Evolutionary conservation across 2,113 vertebrate genomes (phyloP), one percentile per base, ranked within the genome.

Genomic region (Hipposideros armiger): DNA sequence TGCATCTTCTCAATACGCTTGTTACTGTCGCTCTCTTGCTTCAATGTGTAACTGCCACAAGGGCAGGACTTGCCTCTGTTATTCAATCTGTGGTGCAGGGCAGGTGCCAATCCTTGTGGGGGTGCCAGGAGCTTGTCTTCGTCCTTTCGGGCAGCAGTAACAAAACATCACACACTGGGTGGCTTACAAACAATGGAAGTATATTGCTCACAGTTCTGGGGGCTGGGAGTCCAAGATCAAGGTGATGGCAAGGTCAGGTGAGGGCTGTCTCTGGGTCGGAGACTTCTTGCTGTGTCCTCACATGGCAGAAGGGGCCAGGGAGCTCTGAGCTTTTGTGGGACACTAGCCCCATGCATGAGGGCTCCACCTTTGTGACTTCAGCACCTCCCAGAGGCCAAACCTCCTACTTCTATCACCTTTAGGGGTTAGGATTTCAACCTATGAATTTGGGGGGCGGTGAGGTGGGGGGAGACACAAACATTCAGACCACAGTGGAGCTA

Each of bases 1-100:
- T 0, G 19, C 6, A 2, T 40, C 88, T 50, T 54, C 54, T 15
- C 4, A 0, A 6, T 3, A 11, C 0, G 0, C 11, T 19, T 19
- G 0, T 0, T 52, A 36, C 10, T 7, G 1, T 36, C 24, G 50
- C 45, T 56, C 32, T 50, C 36, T 17, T 3, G 8, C n/a, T 4
- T 50, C 32, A 16, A 3, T 16, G 1, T 2, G 30, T 4, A 40
- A 66, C 16, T 10, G 54, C 62, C 30, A 0, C 1, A 36, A 73
- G 14, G 8, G 40, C 47, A 24, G n/a, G 4, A 36, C 74, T 32
- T 30, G 8, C 6, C 30, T 50, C 3, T 7, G 7, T 58, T 8
- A 20, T 8, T 58, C 17, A 26, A 54, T 11, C 80, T 5, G 1
- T 3, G 11, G 22, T 28, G 15, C 26, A 10, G 45, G 7, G 22